Base-by-base conservation (phyloP, 2,797 vertebrate genomes). In the Amniataba percoides region DNA sequence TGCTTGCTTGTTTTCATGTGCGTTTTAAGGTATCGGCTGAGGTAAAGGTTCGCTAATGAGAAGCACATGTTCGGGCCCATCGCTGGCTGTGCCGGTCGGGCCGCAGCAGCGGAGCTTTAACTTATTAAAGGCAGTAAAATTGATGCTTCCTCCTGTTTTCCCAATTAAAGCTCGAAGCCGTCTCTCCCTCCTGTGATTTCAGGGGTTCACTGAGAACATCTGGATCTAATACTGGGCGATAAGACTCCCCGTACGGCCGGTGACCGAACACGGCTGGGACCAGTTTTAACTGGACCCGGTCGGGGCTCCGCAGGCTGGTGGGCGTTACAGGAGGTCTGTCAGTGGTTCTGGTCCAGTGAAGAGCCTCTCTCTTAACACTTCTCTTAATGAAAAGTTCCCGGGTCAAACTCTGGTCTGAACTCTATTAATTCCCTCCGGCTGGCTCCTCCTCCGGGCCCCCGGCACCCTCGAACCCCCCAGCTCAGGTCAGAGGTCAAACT, bases 51-150 rank as follows among this genome's bases (percentile, higher is more conserved):
- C 56, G 64, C 92, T 98, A 98, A 98, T 95, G 96, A 93, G 96
- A 96, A 97, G 94, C 97, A 98, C 86, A 96, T 98, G 97, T 96
- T 90, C 85, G 12, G 87, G 89, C 94, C 90, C 86, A 84, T 95
- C 80, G 87, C 91, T 86, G 91, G 93, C 87, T 66, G 73, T 83
- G 87, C 92, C 89, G 90, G 51, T 57, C 92, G 95, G 93, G 91
- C 95, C 92, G 88, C 94, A 72, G 82, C 84, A 27, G 86, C 91
- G 93, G 92, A 94, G 94, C 96, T 97, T 96, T 92, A 96, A 97
- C 96, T 97, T 97, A 97, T 97, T 97, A 96, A 97, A 96, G 95
- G 96, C 95, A 97, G 96, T 97, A 97, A 97, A 97, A 98, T 96
- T 96, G 97, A 97, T 97, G 96, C 96, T 98, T 97, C 97, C 97